Percentiles rank a stretch among this genome's conserved stretches.
phyloP scores from a whole-genome alignment of 2,113 vertebrate species.

The Pterocles orientalis region DNA sequence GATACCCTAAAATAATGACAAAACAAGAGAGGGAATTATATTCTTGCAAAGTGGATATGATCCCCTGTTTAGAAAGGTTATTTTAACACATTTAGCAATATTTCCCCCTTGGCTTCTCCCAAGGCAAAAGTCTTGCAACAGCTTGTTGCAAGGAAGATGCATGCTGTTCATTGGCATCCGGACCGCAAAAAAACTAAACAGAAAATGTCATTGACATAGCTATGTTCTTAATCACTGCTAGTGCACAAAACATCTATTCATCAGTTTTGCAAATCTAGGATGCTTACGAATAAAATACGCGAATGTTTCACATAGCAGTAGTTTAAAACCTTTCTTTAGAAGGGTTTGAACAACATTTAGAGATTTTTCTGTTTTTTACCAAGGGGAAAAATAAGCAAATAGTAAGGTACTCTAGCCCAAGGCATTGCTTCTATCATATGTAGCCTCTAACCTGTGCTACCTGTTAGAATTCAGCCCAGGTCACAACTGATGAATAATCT shows the following conservation, averaged over 20 bases:
- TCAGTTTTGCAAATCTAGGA: constrained; percentile 58
- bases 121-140: constrained; percentile 65
- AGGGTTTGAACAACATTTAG: background rate
- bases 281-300: constrained; percentile 47
- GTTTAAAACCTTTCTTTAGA: constrained; percentile 29
- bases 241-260: constrained; percentile 63
- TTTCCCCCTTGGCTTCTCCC: constrained; percentile 55
- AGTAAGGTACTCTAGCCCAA: background rate
- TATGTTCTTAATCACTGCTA: constrained; percentile 56
- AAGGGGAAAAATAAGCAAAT: background rate
- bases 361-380: background rate
- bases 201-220: constrained; percentile 67
- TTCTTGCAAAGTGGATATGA: background rate
- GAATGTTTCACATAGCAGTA: constrained; percentile 9
- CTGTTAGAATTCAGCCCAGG: background rate
- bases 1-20: background rate
- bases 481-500: background rate
- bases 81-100: constrained; percentile 58
- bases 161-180: constrained; percentile 72
- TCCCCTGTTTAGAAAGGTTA: constrained; percentile 48
- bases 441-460: background rate
- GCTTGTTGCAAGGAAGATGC: constrained; percentile 67
- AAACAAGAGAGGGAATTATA: background rate
- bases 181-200: constrained; percentile 50
- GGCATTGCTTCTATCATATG: background rate